These are phyloP conservation scores for Phocoena phocoena DNA, from an alignment of 2,113 vertebrate genomes.

Conservation along the genomic window DNA sequence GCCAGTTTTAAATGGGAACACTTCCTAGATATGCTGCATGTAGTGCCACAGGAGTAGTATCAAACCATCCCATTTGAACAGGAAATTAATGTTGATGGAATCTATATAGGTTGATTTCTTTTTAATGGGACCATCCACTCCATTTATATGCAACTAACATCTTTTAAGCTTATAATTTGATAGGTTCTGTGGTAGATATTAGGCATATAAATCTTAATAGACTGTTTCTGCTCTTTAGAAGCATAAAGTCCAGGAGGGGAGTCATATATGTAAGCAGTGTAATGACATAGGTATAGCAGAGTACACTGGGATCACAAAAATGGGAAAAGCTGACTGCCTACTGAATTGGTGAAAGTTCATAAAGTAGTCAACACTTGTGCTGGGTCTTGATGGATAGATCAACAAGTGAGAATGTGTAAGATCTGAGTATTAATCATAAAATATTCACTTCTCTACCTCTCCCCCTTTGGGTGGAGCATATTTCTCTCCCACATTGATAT, in stretches of 20 bases:
- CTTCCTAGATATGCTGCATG: background rate
- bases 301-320: background rate
- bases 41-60: background rate
- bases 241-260: background rate
- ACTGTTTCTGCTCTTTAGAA: background rate
- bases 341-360: background rate
- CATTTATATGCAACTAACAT: background rate
- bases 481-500: background rate
- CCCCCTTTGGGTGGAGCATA: background rate
- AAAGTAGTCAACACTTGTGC: background rate
- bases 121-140: background rate
- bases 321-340: background rate
- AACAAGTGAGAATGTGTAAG: background rate
- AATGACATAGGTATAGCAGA: background rate
- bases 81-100: background rate
- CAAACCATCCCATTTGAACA: background rate
- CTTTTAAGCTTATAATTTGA: background rate
- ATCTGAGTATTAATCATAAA: background rate
- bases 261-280: background rate
- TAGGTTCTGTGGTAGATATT: background rate
- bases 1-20: background rate
- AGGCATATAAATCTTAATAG: background rate
- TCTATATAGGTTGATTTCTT: background rate
- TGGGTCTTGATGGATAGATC: background rate
- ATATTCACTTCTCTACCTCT: background rate